Evolutionary conservation across 2,797 vertebrate species (phyloP).

Genomic region (Aselliscus stoliczkanus): DNA sequence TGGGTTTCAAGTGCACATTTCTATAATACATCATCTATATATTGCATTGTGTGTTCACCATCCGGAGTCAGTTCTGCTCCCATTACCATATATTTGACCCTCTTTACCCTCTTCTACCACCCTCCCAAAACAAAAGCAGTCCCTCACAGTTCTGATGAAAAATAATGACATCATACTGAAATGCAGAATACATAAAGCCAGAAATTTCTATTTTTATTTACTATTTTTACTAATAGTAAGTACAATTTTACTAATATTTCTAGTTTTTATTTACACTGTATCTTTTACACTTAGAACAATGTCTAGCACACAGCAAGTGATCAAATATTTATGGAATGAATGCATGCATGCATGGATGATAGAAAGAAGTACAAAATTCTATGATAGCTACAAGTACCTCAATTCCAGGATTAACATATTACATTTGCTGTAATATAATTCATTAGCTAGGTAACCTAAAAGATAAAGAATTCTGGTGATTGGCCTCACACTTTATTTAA

Average conservation of each 20-base stretch:
- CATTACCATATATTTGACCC: too few relatives aligned
- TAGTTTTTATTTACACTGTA: not conserved
- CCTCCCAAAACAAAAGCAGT: not conserved
- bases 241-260: not conserved
- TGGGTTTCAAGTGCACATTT: too few relatives aligned
- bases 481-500: not conserved
- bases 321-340: not conserved
- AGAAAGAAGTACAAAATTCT: not conserved
- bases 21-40: too few relatives aligned
- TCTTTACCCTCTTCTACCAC: too few relatives aligned
- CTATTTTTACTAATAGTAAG: not conserved
- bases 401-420: not conserved
- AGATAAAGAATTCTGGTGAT: not conserved
- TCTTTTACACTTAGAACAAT: not conserved
- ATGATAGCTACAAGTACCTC: not conserved
- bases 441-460: not conserved
- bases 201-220: not conserved
- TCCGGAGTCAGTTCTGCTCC: too few relatives aligned
- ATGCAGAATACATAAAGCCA: not conserved
- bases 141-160: not conserved
- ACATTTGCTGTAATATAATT: not conserved
- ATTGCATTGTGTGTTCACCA: too few relatives aligned
- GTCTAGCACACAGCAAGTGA: not conserved
- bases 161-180: not conserved
- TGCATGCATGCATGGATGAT: not conserved